Conservation (phyloP, 2,797 vertebrate genomes). For the Leptodactylus fallax region DNA sequence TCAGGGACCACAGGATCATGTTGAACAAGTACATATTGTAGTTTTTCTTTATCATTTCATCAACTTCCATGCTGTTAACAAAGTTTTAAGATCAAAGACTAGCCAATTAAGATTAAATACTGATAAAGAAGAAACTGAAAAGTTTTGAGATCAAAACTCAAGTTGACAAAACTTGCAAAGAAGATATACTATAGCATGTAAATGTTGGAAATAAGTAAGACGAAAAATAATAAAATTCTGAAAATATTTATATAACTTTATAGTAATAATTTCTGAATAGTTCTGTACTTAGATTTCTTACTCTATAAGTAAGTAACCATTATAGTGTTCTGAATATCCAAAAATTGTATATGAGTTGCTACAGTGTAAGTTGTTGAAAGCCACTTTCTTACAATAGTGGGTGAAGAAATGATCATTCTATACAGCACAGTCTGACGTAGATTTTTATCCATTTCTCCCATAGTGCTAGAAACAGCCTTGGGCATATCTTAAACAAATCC, state of each 20-base stretch:
- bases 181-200: background rate
- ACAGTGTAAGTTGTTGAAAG: background rate
- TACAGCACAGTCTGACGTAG: background rate
- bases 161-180: background rate
- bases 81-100: no score
- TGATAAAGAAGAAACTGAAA: background rate
- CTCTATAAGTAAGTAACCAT: background rate
- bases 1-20: no score
- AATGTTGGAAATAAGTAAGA: background rate
- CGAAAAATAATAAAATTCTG: no score
- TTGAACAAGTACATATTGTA: no score
- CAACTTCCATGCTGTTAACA: no score
- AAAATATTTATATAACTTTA: background rate
- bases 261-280: background rate
- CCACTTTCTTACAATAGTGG: background rate
- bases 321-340: background rate
- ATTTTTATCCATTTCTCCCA: slow-evolving; percentile 6
- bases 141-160: background rate
- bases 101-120: background rate
- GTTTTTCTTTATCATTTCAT: no score
- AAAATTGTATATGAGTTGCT: background rate
- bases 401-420: background rate
- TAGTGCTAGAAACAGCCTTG: slow-evolving; percentile 20
- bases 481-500: slow-evolving; percentile 16
- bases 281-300: no score